These are phyloP conservation scores for Cossypha heuglini DNA, from an alignment of 2,797 vertebrate species.

Conservation along the genomic window DNA sequence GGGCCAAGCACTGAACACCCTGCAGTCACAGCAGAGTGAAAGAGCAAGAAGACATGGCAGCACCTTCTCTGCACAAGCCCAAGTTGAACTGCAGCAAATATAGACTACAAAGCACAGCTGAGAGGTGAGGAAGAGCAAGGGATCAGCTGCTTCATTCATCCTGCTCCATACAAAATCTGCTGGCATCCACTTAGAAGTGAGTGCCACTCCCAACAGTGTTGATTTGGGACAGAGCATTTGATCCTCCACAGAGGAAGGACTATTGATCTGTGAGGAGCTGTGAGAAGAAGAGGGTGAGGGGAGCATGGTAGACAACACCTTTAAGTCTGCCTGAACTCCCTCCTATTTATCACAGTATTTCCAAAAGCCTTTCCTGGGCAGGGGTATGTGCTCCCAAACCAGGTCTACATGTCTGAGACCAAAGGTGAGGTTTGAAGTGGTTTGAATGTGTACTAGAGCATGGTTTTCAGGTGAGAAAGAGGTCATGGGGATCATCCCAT, in stretches of 20 bases:
- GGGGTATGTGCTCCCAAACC: neutral
- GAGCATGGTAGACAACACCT: neutral
- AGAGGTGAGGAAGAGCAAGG: neutral
- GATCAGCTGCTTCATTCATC: neutral
- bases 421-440: neutral
- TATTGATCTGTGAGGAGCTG: neutral
- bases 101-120: neutral
- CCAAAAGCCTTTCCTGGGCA: neutral
- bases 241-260: neutral
- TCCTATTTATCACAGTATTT: neutral
- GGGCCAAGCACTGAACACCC: neutral
- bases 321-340: neutral
- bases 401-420: neutral
- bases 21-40: neutral
- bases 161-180: neutral
- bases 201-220: neutral
- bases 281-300: neutral
- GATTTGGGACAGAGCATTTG: neutral
- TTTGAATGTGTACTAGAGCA: neutral
- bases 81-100: neutral
- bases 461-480: neutral
- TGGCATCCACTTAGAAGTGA: neutral
- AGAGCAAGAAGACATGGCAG: neutral
- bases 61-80: neutral
- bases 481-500: neutral